Conservation (phyloP, 30 jellyfish, hydroid and myxozoan species). For the Mastigias papua region DNA sequence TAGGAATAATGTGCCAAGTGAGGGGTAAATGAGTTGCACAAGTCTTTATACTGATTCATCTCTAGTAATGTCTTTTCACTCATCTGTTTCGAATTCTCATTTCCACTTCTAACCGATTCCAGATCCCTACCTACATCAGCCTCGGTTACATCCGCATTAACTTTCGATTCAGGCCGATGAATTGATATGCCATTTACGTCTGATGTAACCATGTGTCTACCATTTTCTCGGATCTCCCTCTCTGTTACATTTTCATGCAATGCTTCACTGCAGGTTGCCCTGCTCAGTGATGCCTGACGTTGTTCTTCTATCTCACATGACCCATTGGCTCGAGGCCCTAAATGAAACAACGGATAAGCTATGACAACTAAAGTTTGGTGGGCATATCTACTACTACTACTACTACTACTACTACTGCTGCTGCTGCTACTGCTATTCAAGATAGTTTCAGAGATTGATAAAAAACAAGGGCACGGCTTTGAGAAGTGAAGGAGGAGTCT, state of each 20-base stretch:
- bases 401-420: no score
- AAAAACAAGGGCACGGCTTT: no score
- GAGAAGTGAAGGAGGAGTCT: no score
- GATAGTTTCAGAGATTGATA: no score
- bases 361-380: no score
- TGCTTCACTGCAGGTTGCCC: not conserved
- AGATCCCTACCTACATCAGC: not conserved
- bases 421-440: no score
- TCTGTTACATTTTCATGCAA: not conserved
- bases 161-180: not conserved
- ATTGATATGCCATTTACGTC: no score
- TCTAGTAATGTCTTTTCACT: not conserved
- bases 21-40: slow-evolving; percentile 81
- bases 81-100: not conserved
- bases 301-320: not conserved
- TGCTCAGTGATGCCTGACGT: not conserved
- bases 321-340: not conserved
- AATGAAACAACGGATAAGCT: not conserved
- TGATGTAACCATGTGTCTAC: no score
- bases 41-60: slow-evolving; percentile 43
- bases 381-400: no score
- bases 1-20: slow-evolving; percentile 90
- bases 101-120: not conserved
- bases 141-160: not conserved
- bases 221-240: no score